A percentile compares a stretch with the other conserved stretches of the same genome.
Conservation (phyloP, 2,113 vertebrate genomes). For the Callaeas wilsoni region DNA sequence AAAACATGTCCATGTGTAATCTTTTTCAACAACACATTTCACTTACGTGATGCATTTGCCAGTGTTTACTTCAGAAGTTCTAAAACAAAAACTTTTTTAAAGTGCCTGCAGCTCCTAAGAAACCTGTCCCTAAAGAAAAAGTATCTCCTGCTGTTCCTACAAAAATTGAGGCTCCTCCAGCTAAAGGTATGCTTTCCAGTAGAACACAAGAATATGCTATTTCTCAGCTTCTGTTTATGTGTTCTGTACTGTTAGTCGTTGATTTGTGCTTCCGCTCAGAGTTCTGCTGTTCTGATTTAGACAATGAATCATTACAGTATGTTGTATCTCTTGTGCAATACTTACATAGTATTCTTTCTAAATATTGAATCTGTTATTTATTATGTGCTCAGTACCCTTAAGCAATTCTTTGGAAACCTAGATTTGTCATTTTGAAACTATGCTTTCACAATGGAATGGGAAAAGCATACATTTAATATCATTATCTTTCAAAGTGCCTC, state of each 20-base stretch:
- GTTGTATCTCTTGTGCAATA: background rate
- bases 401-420: background rate
- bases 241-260: background rate
- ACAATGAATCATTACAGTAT: background rate
- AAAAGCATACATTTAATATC: constrained; percentile 9
- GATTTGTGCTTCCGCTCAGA: background rate
- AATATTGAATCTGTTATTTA: background rate
- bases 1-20: background rate
- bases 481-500: constrained; percentile 69
- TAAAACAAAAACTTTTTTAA: constrained; percentile 56
- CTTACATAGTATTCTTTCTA: background rate
- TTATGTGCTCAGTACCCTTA: background rate
- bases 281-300: background rate
- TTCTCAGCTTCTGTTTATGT: background rate
- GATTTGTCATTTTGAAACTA: background rate
- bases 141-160: constrained; percentile 65
- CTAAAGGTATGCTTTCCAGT: constrained; percentile 69
- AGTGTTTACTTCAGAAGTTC: background rate
- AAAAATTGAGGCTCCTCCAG: constrained; percentile 70
- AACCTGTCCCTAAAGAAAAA: constrained; percentile 72
- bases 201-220: background rate
- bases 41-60: background rate
- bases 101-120: constrained; percentile 72
- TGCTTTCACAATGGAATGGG: background rate
- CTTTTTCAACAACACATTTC: background rate